A percentile compares a stretch with the other conserved stretches of the same genome.
Evolutionary conservation across 2,888 invertebrate genomes (phyloP).

Genomic region (Geophilus truncorum): DNA sequence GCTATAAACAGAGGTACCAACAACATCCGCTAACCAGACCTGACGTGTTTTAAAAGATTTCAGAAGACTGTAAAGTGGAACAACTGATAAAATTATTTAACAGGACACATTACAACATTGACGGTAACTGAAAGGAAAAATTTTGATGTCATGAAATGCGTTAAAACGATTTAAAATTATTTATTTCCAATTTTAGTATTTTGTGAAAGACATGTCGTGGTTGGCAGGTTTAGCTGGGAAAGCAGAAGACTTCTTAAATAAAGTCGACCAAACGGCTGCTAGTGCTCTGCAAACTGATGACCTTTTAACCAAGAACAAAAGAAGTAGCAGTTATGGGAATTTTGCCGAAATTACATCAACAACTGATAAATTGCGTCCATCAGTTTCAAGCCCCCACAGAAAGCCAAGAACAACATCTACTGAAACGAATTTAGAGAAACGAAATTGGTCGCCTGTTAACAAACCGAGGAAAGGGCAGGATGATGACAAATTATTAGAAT

Average conservation of each 20-base stretch:
- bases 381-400: neutral
- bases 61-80: too few species aligned
- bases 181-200: too few species aligned
- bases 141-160: too few species aligned
- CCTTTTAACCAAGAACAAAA: conserved; percentile 35
- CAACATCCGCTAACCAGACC: too few species aligned
- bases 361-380: neutral
- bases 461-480: conserved; percentile 42
- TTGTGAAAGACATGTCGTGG: conserved; percentile 60
- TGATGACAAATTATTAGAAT: conserved; percentile 50
- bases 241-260: conserved; percentile 68
- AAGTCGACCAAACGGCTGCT: conserved; percentile 68
- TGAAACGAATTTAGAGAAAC: neutral
- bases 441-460: neutral
- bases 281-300: conserved; percentile 53
- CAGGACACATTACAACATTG: too few species aligned
- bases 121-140: too few species aligned
- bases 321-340: neutral
- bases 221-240: conserved; percentile 66
- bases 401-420: neutral
- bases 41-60: too few species aligned
- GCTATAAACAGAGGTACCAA: too few species aligned
- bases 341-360: neutral
- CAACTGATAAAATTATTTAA: too few species aligned
- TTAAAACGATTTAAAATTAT: too few species aligned